phyloP scores from a whole-genome alignment of 1,140 invertebrate species.

The Apis dorsata region DNA sequence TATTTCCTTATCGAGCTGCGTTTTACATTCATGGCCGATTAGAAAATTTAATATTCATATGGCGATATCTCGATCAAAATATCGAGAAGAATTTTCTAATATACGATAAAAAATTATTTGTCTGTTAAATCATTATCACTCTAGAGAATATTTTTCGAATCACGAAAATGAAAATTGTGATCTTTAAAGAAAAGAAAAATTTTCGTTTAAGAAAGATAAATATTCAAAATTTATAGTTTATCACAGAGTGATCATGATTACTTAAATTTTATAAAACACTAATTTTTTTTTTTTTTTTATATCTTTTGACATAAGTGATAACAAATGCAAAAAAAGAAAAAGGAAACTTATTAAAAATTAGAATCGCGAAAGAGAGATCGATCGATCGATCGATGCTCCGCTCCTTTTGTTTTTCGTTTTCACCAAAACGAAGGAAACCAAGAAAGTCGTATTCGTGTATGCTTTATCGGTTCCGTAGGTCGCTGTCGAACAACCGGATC shows the following conservation, averaged over 20 bases:
- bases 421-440: conserved; percentile 4
- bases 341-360: background rate
- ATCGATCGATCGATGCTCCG: conserved; percentile 1
- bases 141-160: background rate
- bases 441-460: conserved; percentile 52
- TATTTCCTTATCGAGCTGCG: background rate
- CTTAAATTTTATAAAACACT: background rate
- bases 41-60: background rate
- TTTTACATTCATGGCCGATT: too few species aligned
- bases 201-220: background rate
- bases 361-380: background rate
- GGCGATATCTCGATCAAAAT: background rate
- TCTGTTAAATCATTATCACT: conserved; percentile 3
- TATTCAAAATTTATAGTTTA: background rate
- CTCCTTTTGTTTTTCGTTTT: conserved; percentile 33
- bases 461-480: conserved; percentile 77
- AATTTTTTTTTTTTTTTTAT: background rate
- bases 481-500: conserved; percentile 86
- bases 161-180: too few species aligned
- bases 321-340: background rate
- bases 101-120: background rate
- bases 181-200: too few species aligned
- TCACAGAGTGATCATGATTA: background rate
- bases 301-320: too few species aligned
- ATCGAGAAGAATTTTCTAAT: too few species aligned